Base-by-base conservation (phyloP, 35 echinoderm and acorn worm genomes). In the Holothuria glaberrima region DNA sequence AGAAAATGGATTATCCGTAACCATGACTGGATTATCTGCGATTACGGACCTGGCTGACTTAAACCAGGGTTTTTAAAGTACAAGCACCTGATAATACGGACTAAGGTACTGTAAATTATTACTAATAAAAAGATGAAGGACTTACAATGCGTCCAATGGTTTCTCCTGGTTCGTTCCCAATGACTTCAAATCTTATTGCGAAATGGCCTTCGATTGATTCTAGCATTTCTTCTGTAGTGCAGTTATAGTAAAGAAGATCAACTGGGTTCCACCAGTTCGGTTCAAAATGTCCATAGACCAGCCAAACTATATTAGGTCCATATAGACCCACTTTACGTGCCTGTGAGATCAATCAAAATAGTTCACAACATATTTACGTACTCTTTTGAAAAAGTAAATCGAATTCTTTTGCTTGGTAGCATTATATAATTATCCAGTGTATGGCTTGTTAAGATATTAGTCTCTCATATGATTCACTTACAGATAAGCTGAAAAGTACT, bases 211-310 rank as follows among this genome's bases (percentile, higher is more conserved):
- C 96, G 21, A 98, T 90, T 20, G 96, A 90, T 19, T 84, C 68
- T 16, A 67, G 59, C 84, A 98, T 94, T 44, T 98, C 71, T 31
- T 98, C 96, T 12, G 31, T 4, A 5, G 93, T 90, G 45, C 96
- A 98, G 24, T 71, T 82, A 32, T 33, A 89, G 21, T 24, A 20
- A 3, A 17, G 9, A 6, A 81, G 59, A 75, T 86, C 64, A 12
- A 83, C 44, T 64, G 75, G 85, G 27, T 92, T 45, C 96, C 96
- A 98, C 96, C 96, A 98, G 20, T 93, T 75, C 3, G 56, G 65
- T 57, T 94, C 82, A 75, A 92, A 98, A 69, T 99, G 91, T 21
- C 93, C 97, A 29, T 90, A 93, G 18, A 99, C 87, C 30, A 99
- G 71, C 97, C 97, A 99, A 2, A 95, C 97, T 32, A 95, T 92